Evolutionary conservation across 2,888 invertebrate species (phyloP).

Genomic region (Lasioglossum leucozonium): DNA sequence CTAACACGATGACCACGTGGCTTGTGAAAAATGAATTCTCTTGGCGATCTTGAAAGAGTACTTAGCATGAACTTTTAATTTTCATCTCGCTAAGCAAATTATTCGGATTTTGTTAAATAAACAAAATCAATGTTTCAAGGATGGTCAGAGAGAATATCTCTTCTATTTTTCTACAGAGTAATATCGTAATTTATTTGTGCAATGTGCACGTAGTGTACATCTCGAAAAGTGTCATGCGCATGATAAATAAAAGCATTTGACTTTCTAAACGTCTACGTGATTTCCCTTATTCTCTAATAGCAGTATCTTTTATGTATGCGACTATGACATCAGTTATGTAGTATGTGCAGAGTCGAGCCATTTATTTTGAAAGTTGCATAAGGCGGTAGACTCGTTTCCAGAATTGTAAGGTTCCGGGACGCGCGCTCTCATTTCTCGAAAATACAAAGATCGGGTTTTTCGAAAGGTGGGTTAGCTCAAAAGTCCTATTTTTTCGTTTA

Average conservation of each 20-base stretch:
- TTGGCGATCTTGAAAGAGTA: background rate
- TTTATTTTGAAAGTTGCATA: background rate
- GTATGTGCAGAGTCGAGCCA: background rate
- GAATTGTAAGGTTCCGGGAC: no score
- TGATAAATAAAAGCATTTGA: background rate
- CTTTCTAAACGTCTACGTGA: background rate
- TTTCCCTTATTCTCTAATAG: background rate
- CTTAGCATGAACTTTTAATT: background rate
- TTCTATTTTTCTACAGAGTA: background rate
- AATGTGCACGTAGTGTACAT: background rate
- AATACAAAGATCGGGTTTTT: no score
- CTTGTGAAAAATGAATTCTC: background rate
- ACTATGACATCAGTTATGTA: background rate
- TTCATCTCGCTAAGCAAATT: background rate
- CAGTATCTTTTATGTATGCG: background rate
- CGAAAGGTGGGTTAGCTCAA: no score
- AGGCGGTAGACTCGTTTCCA: no score
- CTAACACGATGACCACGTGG: no score
- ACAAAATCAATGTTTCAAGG: background rate
- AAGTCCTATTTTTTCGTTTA: no score
- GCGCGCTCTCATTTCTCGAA: no score
- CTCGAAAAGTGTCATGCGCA: no score
- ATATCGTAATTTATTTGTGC: background rate
- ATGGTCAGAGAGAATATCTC: background rate
- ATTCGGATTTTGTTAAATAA: background rate